A percentile compares a stretch with the other conserved stretches of the same genome.
Evolutionary conservation across 2,888 invertebrate genomes (phyloP).

Genomic region (Podabrus alpinus): DNA sequence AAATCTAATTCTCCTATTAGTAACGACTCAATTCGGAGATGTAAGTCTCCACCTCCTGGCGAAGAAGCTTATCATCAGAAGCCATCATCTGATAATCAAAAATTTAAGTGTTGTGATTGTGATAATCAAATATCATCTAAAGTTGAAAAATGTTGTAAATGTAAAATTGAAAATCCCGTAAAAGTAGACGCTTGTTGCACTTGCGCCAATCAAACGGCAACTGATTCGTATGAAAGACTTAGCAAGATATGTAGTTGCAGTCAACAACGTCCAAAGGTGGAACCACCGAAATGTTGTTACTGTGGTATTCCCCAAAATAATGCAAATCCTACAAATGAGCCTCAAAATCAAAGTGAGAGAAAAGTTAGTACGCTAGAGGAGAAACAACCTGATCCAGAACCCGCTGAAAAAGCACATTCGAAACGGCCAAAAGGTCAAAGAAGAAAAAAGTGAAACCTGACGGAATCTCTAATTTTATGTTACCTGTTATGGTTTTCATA

Average conservation of each 20-base stretch:
- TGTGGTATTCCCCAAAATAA: not conserved
- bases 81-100: not conserved
- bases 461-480: not conserved
- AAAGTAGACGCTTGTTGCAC: not conserved
- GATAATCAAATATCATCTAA: not conserved
- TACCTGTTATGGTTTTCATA: not conserved
- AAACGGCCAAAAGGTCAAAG: not conserved
- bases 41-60: too few relatives aligned
- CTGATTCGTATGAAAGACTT: not conserved
- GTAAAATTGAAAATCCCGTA: not conserved
- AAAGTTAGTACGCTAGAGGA: not conserved
- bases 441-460: not conserved
- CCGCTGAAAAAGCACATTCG: not conserved
- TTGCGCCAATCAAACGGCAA: not conserved
- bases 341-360: not conserved
- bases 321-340: not conserved
- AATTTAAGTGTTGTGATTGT: not conserved
- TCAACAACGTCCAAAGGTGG: not conserved
- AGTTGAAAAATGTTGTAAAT: not conserved
- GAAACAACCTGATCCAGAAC: not conserved
- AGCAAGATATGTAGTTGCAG: not conserved
- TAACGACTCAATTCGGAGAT: not conserved
- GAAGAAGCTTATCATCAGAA: not conserved
- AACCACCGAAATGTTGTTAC: not conserved
- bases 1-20: not conserved